phyloP scores from a whole-genome alignment of 2,797 vertebrate species.

The Moxostoma hubbsi region DNA sequence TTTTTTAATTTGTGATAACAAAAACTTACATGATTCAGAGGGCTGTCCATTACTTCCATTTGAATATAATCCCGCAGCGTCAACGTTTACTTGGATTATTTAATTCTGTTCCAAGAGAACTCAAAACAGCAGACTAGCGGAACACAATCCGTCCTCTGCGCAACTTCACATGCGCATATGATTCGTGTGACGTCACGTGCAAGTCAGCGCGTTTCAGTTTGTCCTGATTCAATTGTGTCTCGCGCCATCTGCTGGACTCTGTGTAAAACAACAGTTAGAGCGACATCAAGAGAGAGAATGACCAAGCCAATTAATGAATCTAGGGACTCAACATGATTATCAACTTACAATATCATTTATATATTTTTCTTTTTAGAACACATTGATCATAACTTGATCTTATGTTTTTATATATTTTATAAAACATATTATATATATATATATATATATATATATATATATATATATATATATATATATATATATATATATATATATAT shows the following conservation, averaged over 20 bases:
- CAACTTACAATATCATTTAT: not conserved
- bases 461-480: no score
- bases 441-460: no score
- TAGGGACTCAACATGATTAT: not conserved
- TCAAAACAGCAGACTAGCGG: not conserved
- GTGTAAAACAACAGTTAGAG: not conserved
- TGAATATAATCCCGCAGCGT: not conserved
- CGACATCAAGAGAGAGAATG: not conserved
- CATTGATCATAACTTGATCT: no score
- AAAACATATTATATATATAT: no score
- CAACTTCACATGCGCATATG: slow-evolving; percentile 2
- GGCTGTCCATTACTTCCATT: slow-evolving; percentile 37
- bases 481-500: no score
- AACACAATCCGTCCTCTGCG: not conserved
- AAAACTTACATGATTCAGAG: slow-evolving; percentile 39
- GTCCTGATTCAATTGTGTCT: not conserved
- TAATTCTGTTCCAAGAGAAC: not conserved
- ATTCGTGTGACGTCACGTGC: slow-evolving; percentile 2
- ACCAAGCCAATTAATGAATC: not conserved
- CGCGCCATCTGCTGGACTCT: slow-evolving; percentile 46
- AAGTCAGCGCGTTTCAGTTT: not conserved
- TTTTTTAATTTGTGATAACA: not conserved
- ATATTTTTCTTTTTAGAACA: no score
- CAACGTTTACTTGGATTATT: not conserved
- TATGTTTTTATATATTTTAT: no score